Percentiles rank a stretch among this genome's conserved stretches.
phyloP scores from a whole-genome alignment of 1,140 invertebrate species.

The Pseudomyrmex sp. region DNA sequence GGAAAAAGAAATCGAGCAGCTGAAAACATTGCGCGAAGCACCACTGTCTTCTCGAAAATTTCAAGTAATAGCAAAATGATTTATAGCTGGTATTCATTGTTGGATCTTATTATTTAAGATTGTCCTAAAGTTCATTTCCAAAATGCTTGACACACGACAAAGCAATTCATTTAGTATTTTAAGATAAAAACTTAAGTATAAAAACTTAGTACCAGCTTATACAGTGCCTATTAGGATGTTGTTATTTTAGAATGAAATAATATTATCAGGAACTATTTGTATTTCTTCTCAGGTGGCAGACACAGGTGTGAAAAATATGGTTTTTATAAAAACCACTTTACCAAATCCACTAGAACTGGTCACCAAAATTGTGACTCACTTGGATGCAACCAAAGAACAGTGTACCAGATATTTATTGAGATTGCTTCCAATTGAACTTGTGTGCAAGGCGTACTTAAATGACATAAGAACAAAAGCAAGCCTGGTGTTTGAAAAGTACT shows the following conservation, averaged over 20 bases:
- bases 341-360: conserved; percentile 90
- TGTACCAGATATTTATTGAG: conserved; percentile 91
- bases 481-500: conserved; percentile 90
- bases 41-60: conserved; percentile 75
- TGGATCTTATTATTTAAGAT: too few species aligned
- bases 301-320: conserved; percentile 92
- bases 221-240: background rate
- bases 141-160: too few species aligned
- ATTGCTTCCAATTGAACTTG: conserved; percentile 92
- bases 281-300: conserved; percentile 87
- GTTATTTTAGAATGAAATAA: background rate
- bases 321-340: conserved; percentile 93
- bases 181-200: too few species aligned
- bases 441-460: conserved; percentile 91
- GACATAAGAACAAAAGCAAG: conserved; percentile 90
- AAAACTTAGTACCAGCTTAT: conserved; percentile 16
- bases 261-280: too few species aligned
- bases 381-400: conserved; percentile 88
- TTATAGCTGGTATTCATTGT: too few species aligned
- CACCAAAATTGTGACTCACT: conserved; percentile 90
- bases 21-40: conserved; percentile 86
- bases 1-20: conserved; percentile 87
- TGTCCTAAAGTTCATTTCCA: too few species aligned
- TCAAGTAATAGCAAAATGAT: conserved; percentile 69
- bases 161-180: too few species aligned